phyloP scores from a whole-genome alignment of 1,140 invertebrate species.

The Callitettix versicolor region DNA sequence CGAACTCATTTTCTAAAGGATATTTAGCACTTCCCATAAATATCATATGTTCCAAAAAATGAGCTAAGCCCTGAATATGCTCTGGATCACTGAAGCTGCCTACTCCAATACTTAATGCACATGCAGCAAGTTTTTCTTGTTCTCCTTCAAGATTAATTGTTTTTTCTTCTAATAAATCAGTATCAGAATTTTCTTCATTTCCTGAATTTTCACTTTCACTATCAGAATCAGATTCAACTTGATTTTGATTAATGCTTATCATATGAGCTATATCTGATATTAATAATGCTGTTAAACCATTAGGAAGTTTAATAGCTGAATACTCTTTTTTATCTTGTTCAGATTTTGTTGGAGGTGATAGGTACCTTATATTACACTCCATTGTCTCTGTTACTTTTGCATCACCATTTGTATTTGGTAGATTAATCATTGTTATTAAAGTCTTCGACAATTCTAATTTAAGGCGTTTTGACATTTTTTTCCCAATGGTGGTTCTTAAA shows the following conservation, averaged over 20 bases:
- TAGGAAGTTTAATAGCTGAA: slow-evolving; percentile 19
- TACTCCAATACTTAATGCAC: slow-evolving; percentile 55
- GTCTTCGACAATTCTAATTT: too few relatives aligned
- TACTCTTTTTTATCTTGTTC: slow-evolving; percentile 20
- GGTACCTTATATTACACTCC: background rate
- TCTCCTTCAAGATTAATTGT: slow-evolving; percentile 12
- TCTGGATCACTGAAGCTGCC: slow-evolving; percentile 44
- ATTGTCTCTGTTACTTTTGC: background rate
- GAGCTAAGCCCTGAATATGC: slow-evolving; percentile 76
- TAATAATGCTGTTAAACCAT: slow-evolving; percentile 20
- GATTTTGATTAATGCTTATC: background rate
- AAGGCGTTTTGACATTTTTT: too few relatives aligned
- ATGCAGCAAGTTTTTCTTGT: slow-evolving; percentile 46
- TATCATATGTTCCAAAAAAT: slow-evolving; percentile 94
- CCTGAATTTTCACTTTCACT: slow-evolving; percentile 2
- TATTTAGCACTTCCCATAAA: slow-evolving; percentile 56
- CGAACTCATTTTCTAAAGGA: slow-evolving; percentile 42
- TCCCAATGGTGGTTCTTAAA: too few relatives aligned
- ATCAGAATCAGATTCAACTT: background rate
- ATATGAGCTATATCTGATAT: slow-evolving; percentile 14
- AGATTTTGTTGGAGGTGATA: slow-evolving; percentile 10
- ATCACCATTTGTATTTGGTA: background rate
- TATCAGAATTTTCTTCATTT: background rate
- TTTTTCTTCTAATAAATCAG: background rate
- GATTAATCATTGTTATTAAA: background rate